Conservation (phyloP, 2,888 invertebrate species). For the Mesorhabditis spiculigera region DNA sequence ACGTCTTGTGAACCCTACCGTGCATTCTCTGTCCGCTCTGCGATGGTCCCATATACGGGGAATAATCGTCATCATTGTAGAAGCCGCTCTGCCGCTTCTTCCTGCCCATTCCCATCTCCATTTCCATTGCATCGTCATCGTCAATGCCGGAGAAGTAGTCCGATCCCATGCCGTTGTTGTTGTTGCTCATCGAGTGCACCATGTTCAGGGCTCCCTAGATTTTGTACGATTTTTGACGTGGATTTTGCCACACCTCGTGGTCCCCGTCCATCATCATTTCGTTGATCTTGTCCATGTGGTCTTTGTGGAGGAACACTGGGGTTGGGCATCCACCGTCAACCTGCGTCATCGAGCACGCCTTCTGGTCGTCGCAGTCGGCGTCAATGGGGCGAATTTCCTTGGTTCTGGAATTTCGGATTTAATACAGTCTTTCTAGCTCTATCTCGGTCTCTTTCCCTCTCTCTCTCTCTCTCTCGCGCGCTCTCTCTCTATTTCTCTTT, state of each 20-base stretch:
- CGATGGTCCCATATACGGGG: neutral
- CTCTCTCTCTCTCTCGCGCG: too few relatives aligned
- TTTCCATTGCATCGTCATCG: neutral
- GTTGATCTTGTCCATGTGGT: neutral
- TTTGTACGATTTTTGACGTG: neutral
- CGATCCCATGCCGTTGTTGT: too few relatives aligned
- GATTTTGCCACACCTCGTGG: neutral
- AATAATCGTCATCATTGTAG: neutral
- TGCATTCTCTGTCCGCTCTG: too few relatives aligned
- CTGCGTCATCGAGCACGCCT: neutral
- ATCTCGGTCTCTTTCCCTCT: too few relatives aligned
- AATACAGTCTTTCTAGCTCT: neutral
- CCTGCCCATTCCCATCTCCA: neutral
- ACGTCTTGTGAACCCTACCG: too few relatives aligned
- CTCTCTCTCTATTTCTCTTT: too few relatives aligned
- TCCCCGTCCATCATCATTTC: neutral
- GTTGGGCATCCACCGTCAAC: constrained; percentile 3
- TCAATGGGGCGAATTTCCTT: constrained; percentile 4
- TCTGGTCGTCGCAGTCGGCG: constrained; percentile 3
- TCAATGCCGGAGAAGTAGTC: neutral
- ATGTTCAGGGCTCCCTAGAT: neutral
- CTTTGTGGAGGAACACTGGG: neutral
- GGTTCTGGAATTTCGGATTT: neutral
- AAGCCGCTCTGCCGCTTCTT: neutral
- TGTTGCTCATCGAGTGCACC: neutral